Percentiles rank a stretch among this genome's conserved stretches.
These are phyloP conservation scores for Dunckerocampus dactyliophorus DNA, from an alignment of 2,113 vertebrate species.

Conservation along the genomic window DNA sequence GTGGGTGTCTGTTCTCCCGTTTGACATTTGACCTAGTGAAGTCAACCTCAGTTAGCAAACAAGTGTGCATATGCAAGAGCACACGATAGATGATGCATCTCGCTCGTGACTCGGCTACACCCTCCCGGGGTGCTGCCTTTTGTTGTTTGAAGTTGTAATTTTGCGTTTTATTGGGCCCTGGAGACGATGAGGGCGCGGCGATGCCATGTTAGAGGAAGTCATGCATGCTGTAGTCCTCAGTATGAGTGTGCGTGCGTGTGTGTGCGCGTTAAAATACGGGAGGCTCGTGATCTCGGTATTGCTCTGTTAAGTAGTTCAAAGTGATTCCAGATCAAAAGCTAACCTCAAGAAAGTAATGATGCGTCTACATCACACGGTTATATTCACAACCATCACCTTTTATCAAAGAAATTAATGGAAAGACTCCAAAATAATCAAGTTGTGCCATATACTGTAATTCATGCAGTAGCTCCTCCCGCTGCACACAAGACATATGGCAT, in stretches of 20 bases:
- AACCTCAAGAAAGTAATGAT: background rate
- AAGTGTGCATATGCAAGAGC: constrained; percentile 14
- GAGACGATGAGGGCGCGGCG: constrained; percentile 18
- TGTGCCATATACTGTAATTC: no score
- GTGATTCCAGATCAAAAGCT: constrained; percentile 23
- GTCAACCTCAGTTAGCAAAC: constrained; percentile 24
- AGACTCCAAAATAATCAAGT: no score
- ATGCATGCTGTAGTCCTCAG: constrained; percentile 16
- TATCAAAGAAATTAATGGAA: no score
- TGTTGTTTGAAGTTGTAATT: constrained; percentile 29
- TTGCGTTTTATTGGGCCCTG: constrained; percentile 21
- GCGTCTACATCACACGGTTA: background rate
- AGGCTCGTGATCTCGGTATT: constrained; percentile 27
- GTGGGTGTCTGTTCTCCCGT: constrained; percentile 15
- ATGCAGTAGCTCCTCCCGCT: no score
- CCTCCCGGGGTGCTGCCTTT: background rate
- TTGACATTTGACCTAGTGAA: constrained; percentile 38
- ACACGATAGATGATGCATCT: no score
- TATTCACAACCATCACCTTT: no score
- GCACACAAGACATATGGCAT: no score
- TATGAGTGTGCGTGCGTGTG: constrained; percentile 10
- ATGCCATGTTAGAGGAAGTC: constrained; percentile 38
- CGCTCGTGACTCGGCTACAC: background rate
- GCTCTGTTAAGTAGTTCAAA: constrained; percentile 48
- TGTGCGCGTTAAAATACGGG: constrained; percentile 4